Base-by-base conservation (phyloP, 2,797 vertebrate species). In the Pipistrellus pygmaeus region DNA sequence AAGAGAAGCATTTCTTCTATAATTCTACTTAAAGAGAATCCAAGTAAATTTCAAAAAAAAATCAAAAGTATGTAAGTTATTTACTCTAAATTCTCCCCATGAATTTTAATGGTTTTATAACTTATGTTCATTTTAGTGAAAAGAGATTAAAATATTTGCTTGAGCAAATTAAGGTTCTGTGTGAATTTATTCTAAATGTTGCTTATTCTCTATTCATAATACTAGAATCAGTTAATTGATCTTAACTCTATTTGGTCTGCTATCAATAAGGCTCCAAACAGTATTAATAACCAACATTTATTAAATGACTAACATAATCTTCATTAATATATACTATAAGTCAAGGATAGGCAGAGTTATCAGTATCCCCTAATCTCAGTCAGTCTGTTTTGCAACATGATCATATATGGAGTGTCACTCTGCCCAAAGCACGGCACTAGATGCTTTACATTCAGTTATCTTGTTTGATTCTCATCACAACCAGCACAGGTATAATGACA, bases 391-490 rank as follows among this genome's bases (percentile, higher is more conserved):
- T 73, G 20, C 78, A 82, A 53, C 8, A 32, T 88, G 32, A 27
- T 86, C 57, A 71, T 66, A 46, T 48, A n/a, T 62, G 60, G 62
- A 90, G 32, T 84, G 18, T 35, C 21, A 78, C n/a, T 83, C 68
- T 90, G 30, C 81, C 73, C 18, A 27, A 73, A 83, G 20, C 38
- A 48, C 5, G 68, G 11, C 66, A 68, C 51, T 82, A 46, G 12
- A 73, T 83, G 41, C 48, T 85, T 85, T 88, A 64, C 57, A 83
- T 76, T 89, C 60, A 85, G 38, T 90, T 86, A 84, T 69, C 30
- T 80, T 88, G 21, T 82, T 78, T 85, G n/a, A 94, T 86, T 95
- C 46, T 86, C 75, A 69, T 80, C 48, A 88, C n/a, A 95, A 80
- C 5, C 18, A 82, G 20, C 57, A 68, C 60, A 95, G 46, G 15